Conservation (phyloP, 1,140 invertebrate species). For the Drosophila ambigua region DNA sequence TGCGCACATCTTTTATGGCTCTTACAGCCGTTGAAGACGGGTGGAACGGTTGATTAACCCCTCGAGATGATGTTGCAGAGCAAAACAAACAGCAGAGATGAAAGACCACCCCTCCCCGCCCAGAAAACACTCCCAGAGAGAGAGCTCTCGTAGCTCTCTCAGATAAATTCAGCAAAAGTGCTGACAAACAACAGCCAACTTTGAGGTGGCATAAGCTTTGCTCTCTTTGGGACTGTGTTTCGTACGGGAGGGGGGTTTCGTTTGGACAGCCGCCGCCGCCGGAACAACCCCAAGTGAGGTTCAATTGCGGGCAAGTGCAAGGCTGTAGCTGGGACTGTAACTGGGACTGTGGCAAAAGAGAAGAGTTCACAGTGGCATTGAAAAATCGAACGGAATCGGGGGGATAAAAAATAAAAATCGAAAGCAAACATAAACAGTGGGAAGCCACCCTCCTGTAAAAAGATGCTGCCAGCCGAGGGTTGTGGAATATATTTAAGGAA, state of each 20-base stretch:
- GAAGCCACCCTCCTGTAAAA: slow-evolving; percentile 13
- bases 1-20: slow-evolving; percentile 34
- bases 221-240: neutral
- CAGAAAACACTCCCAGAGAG: slow-evolving; percentile 8
- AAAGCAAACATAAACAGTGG: slow-evolving; percentile 49
- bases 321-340: slow-evolving; percentile 20
- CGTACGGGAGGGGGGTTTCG: slow-evolving; percentile 3
- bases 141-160: slow-evolving; percentile 5
- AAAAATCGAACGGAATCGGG: slow-evolving; percentile 30
- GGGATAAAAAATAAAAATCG: slow-evolving; percentile 49
- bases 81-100: slow-evolving; percentile 49
- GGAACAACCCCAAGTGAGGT: slow-evolving; percentile 67
- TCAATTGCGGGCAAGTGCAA: slow-evolving; percentile 75
- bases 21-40: slow-evolving; percentile 1
- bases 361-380: slow-evolving; percentile 24
- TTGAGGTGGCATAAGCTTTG: slow-evolving; percentile 8
- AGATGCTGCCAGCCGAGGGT: neutral
- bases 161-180: slow-evolving; percentile 69
- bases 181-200: slow-evolving; percentile 32
- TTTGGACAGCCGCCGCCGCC: slow-evolving; percentile 2
- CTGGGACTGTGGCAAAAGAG: slow-evolving; percentile 4
- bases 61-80: slow-evolving; percentile 52
- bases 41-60: slow-evolving; percentile 68
- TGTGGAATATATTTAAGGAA: neutral
- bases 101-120: slow-evolving; percentile 19